A percentile compares a stretch with the other conserved stretches of the same genome.
These are phyloP conservation scores for Hypselothyrea guttata DNA, from an alignment of 2,888 invertebrate genomes.

Conservation along the genomic window DNA sequence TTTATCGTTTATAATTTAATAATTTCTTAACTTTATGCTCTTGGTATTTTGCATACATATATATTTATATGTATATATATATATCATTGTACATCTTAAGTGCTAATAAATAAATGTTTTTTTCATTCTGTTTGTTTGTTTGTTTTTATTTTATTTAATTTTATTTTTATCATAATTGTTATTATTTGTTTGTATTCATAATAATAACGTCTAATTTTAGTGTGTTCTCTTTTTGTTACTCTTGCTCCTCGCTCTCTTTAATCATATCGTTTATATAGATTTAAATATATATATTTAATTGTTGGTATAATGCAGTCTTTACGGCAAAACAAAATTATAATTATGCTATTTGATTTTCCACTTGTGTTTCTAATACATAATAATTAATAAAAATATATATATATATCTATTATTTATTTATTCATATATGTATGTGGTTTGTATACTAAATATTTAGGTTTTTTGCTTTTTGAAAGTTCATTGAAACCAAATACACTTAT, in stretches of 20 bases:
- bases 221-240: conserved; percentile 22
- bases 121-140: conserved; percentile 21
- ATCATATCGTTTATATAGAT: conserved; percentile 28
- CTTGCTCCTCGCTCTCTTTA: conserved; percentile 30
- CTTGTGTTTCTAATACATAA: conserved; percentile 59
- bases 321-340: conserved; percentile 80
- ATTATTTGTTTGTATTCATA: conserved; percentile 17
- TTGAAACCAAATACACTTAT: conserved; percentile 70
- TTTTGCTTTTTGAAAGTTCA: conserved; percentile 55
- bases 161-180: conserved; percentile 6
- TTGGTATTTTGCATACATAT: conserved; percentile 28
- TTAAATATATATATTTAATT: conserved; percentile 60
- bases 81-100: conserved; percentile 38
- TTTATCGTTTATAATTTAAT: conserved; percentile 9
- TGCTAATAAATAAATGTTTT: conserved; percentile 53
- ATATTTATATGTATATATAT: too few relatives aligned
- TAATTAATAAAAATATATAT: conserved; percentile 60
- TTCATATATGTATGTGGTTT: conserved; percentile 23
- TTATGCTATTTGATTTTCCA: conserved; percentile 66
- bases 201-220: conserved; percentile 28
- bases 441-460: conserved; percentile 55
- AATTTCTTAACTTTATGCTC: conserved; percentile 20
- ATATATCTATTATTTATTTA: conserved; percentile 47
- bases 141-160: conserved; percentile 3
- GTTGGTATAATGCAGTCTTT: conserved; percentile 82